Base-by-base conservation (phyloP, 2,888 invertebrate species). In the Parochlus steinenii region DNA sequence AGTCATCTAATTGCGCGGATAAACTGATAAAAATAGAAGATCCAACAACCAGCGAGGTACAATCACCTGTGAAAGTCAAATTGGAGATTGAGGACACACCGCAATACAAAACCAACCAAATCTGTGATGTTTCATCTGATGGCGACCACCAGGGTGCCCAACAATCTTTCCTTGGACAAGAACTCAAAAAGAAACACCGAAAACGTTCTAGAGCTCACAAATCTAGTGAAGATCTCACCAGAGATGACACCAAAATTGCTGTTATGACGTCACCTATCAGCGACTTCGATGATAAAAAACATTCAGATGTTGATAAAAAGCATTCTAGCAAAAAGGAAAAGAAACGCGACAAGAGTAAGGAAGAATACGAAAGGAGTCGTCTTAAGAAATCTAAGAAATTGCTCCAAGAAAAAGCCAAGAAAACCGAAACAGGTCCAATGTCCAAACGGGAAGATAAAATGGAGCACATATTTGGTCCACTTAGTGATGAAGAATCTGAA, bases 381-480 rank as follows among this genome's bases (percentile, higher is more conserved):
- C 55, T 53, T 25, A 60, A 60, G 6, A 71, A 67, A 54, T 44
- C 56, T 8, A 68, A 63, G 50, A 67, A 63, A 47, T 64, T 66
- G 14, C 70, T 24, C 3, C 19, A 29, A 17, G 30, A 36, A 24
- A 10, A 18, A 28, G 30, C 39, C 33, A 35, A 38, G 14, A 29
- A 43, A 11, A 25, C 41, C 1, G 27, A 36, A n/a, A 29, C 39
- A 12, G 43, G 41, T 34, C 46, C 46, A 35, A 48, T 55, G 2
- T 24, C 22, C 16, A 71, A 76, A 46, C 71, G 78, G 41, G 79
- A 78, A 44, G 81, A 74, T 17, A 79, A 82, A 56, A 80, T 85
- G 77, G 82, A 85, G 54, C 83, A 82, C 45, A 85, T 86, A 41
- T 86, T 86, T 56, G 86, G 85, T 1, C 80, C 83, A 8, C 62